Percentiles rank a stretch among this genome's conserved stretches.
Conservation (phyloP, 2,888 invertebrate genomes). For the Lochmaea crataegi region DNA sequence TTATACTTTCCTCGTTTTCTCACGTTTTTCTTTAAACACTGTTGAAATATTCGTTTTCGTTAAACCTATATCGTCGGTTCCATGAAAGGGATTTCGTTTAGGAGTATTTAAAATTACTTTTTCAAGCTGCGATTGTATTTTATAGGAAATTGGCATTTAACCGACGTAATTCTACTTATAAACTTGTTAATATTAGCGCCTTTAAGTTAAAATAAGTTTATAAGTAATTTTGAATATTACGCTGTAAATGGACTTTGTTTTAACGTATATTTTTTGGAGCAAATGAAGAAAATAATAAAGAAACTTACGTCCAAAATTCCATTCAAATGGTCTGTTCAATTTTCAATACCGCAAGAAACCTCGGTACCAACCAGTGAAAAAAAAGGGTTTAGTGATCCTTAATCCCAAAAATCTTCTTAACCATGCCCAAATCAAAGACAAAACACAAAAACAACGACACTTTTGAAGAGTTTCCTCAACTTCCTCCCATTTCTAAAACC, state of each 20-base stretch:
- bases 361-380: too few relatives aligned
- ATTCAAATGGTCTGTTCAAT: too few relatives aligned
- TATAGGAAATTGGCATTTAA: not conserved
- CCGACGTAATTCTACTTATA: not conserved
- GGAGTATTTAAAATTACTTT: not conserved
- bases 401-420: too few relatives aligned
- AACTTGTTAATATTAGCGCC: not conserved
- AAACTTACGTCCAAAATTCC: too few relatives aligned
- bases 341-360: too few relatives aligned
- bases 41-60: not conserved
- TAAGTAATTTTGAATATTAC: not conserved
- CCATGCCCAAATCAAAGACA: too few relatives aligned
- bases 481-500: too few relatives aligned
- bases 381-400: too few relatives aligned
- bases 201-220: not conserved
- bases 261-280: too few relatives aligned
- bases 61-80: not conserved
- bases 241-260: not conserved
- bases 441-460: too few relatives aligned
- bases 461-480: too few relatives aligned
- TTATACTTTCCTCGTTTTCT: slow-evolving; percentile 17
- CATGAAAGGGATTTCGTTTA: not conserved
- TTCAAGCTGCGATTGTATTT: not conserved
- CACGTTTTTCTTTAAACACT: slow-evolving; percentile 8
- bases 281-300: too few relatives aligned